Conservation (phyloP, 2,113 vertebrate genomes). For the Phainopepla nitens region DNA sequence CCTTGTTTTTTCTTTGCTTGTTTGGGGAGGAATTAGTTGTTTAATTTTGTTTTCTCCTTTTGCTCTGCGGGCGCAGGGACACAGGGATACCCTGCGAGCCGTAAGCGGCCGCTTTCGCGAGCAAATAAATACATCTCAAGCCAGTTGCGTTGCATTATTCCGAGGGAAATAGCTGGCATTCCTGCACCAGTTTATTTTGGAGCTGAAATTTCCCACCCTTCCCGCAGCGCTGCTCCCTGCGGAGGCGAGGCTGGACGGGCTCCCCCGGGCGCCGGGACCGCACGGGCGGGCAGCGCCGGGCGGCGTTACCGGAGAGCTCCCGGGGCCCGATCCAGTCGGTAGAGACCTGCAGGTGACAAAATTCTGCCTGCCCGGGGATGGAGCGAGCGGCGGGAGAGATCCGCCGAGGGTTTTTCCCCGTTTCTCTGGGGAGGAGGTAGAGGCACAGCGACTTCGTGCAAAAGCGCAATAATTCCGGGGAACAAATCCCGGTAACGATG, state of each 20-base stretch:
- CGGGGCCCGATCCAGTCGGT: not conserved
- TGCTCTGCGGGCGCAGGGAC: not conserved
- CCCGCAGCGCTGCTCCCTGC: conserved; percentile 14
- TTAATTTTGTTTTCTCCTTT: not conserved
- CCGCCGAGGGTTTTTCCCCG: accelerated
- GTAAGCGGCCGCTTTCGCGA: not conserved
- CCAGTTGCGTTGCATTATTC: conserved; percentile 34
- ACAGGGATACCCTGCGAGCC: not conserved
- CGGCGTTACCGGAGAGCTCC: not conserved
- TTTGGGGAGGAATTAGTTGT: not conserved
- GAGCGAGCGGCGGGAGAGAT: accelerated
- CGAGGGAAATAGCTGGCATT: conserved; percentile 61
- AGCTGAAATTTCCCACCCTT: conserved; percentile 56
- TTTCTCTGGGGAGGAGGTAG: not conserved
- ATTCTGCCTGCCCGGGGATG: not conserved
- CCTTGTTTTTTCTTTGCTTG: not conserved
- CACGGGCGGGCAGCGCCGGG: not conserved
- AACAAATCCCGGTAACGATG: not conserved
- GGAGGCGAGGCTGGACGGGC: not conserved
- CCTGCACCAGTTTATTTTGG: conserved; percentile 61
- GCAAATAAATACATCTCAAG: conserved; percentile 40
- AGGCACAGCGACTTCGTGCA: not conserved
- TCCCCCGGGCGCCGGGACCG: not conserved
- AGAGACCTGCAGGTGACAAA: not conserved
- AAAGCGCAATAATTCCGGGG: not conserved